These are phyloP conservation scores for Trogon surrucura DNA, from an alignment of 2,113 vertebrate species.

Conservation along the genomic window DNA sequence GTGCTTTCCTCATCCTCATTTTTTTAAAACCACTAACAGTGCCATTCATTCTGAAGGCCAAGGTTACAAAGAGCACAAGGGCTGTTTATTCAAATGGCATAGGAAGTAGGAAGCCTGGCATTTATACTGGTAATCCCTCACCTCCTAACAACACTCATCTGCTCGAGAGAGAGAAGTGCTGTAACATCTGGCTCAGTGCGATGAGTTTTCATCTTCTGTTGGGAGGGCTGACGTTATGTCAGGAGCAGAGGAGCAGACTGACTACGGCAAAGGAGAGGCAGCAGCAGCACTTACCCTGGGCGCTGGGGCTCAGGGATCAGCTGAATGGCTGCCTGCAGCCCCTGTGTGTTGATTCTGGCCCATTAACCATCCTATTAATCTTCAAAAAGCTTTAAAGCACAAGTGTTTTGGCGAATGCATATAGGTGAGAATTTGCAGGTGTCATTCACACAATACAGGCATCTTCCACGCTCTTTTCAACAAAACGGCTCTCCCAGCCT, in stretches of 20 bases:
- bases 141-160: conserved; percentile 39
- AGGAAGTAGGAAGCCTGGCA: conserved; percentile 47
- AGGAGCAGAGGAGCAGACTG: conserved; percentile 18
- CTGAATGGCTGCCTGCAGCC: conserved; percentile 20
- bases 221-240: conserved; percentile 49
- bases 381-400: conserved; percentile 38
- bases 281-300: conserved; percentile 33
- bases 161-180: neutral
- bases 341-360: conserved; percentile 53
- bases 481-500: neutral
- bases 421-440: conserved; percentile 60
- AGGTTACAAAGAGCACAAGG: neutral
- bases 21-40: neutral
- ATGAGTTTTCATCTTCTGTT: conserved; percentile 46
- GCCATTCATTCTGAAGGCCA: neutral
- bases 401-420: neutral
- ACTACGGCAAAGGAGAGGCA: conserved; percentile 27
- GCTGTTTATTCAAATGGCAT: neutral
- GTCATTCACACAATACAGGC: conserved; percentile 32
- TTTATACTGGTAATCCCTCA: conserved; percentile 34
- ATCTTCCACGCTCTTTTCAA: conserved; percentile 9
- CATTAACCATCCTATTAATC: conserved; percentile 54
- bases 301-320: neutral
- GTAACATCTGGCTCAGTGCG: conserved; percentile 53
- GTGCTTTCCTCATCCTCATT: neutral